Base-by-base conservation (phyloP, 2,888 invertebrate genomes). In the Rhorus exstirpatorius region DNA sequence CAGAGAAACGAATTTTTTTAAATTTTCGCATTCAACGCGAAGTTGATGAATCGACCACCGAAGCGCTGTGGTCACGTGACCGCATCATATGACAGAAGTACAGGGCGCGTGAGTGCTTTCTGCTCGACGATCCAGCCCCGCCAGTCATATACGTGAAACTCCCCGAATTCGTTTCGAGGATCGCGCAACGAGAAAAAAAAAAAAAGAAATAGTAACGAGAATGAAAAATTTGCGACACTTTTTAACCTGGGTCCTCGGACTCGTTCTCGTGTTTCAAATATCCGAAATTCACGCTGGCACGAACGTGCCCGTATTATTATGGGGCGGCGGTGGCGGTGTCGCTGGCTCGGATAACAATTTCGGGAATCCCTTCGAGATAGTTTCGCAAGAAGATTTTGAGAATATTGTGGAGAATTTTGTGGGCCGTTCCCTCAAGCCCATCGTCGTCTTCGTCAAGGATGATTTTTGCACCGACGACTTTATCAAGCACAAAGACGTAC, bases 381-480 rank as follows among this genome's bases (percentile, higher is more conserved):
- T 93, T 0, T 85, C 92, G 0, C 85, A 89, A 10, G 79, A 87
- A 0, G 93, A 94, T 71, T 94, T 94, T 85, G 89, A 90, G 26
- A 85, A 80, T 14, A 87, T 93, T 26, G 71, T 95, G 4, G 87
- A 91, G 51, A 88, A 93, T 44, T 93, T 93, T 85, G 86, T 94
- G 3, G 89, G 90, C 55, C 87, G 85, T 44, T 88, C 90, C 6
- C 93, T 93, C 3, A 92, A 93, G 0, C 93, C 94, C 53, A 92
- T 94, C 0, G 93, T 94, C 12, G 92, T 95, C n/a, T 95, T 95
- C 86, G 89, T 93, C 35, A 95, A 94, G 74, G 93, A 94, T 80
- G 94, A 94, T 7, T 87, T 95, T 0, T 95, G 95, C 14, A 93
- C 94, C 1, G 95, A 95, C 89, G 95, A 95, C 92, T 93, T 95